Percentiles rank a stretch among this genome's conserved stretches.
Conservation (phyloP, 2,888 invertebrate species). For the Drosophila leonis region DNA sequence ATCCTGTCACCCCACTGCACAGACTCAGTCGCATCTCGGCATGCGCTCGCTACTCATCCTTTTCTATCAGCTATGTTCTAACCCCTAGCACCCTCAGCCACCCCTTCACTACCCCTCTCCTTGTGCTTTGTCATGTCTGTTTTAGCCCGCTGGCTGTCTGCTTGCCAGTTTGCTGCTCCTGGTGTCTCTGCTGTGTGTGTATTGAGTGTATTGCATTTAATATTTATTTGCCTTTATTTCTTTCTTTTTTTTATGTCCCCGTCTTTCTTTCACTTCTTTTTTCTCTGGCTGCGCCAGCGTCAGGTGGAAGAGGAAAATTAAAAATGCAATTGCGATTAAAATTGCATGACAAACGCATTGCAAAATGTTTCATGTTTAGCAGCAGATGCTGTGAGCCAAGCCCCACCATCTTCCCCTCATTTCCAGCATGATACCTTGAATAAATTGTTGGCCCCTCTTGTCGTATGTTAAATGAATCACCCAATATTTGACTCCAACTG, state of each 20-base stretch:
- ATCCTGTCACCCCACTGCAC: conserved; percentile 45
- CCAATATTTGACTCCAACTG: conserved; percentile 6
- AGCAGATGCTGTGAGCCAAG: conserved; percentile 15
- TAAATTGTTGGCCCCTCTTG: conserved; percentile 18
- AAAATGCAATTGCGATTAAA: conserved; percentile 79
- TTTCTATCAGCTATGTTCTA: conserved; percentile 2
- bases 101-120: not conserved
- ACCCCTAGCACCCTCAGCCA: not conserved
- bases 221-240: conserved; percentile 78
- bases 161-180: conserved; percentile 54
- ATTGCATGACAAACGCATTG: conserved; percentile 76
- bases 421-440: conserved; percentile 24
- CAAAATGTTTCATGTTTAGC: conserved; percentile 62
- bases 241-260: conserved; percentile 13
- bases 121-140: conserved; percentile 18
- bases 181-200: conserved; percentile 28
- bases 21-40: conserved; percentile 17
- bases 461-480: conserved; percentile 40
- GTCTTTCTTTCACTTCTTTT: conserved; percentile 12
- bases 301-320: conserved; percentile 80
- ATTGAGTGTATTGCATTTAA: conserved; percentile 81
- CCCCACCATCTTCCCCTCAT: not conserved
- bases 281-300: conserved; percentile 35
- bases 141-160: conserved; percentile 38
- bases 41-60: conserved; percentile 34